Evolutionary conservation across 2,797 vertebrate species (phyloP), one percentile per base, ranked within the genome.

Genomic region (Oophaga sylvatica): DNA sequence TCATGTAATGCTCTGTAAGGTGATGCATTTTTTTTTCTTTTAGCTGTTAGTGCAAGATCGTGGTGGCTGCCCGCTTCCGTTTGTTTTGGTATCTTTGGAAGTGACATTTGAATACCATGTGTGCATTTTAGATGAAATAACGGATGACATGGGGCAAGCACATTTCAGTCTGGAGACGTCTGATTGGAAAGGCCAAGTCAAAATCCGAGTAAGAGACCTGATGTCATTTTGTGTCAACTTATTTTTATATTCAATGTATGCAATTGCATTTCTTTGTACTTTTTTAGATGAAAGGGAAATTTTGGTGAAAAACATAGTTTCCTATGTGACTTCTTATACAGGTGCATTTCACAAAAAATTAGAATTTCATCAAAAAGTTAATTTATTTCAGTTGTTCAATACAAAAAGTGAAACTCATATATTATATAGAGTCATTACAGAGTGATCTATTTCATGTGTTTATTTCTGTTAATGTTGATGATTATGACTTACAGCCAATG

Each of bases 191-290:
- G 68, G 53, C 6, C 6, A 31, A 5, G 83, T 88, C 22, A 56
- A 13, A 3, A 56, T 90, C 57, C 22, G 22, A 56, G 83, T 90
- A 45, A 89, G 88, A 29, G 26, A 41, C 12, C 31, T 31, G 2
- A 48, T 57, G 10, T 71, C 13, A 15, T 29, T 59, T n/a, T 29
- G 53, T 57, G 53, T 57, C 26, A 56, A 45, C 19, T 26, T 53
- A 56, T 56, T 19, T 78, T 26, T 8, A 4, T 12, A 12, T 22
- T 80, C 10, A 35, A 19, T 35, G 31, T 35, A 20, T 35, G 1
- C 13, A 1, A 59, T 16, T 15, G 48, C 26, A 1, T 67, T 29
- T 12, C 15, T 17, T 71, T 17, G 13, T 8, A 15, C 20, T 7
- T 71, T 35, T 35, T 9, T 7, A 71, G 3, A 16, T 19, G 17